Evolutionary conservation across 2,113 vertebrate genomes (phyloP).

Genomic region (Rhinichthys klamathensis): DNA sequence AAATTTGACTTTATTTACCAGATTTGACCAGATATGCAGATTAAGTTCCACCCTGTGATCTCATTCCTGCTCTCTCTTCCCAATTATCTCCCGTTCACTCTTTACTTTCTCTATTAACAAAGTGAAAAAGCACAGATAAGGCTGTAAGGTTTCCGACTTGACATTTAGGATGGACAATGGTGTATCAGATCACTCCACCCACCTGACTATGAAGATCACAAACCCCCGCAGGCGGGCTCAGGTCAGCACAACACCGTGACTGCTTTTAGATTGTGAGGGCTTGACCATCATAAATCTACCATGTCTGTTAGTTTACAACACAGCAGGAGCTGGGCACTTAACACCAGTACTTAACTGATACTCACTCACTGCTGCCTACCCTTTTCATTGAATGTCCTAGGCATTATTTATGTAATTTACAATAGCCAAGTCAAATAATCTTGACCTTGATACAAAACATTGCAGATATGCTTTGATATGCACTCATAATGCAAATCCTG

Average conservation of each 20-base stretch:
- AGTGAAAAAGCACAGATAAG: not conserved
- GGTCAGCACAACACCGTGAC: conserved; percentile 20
- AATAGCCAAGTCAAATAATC: not conserved
- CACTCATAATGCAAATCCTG: not conserved
- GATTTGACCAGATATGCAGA: too few relatives aligned
- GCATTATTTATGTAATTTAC: conserved; percentile 8
- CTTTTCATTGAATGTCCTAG: not conserved
- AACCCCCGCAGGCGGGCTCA: not conserved
- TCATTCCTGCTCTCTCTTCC: not conserved
- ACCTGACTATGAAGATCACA: not conserved
- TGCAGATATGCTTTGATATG: not conserved
- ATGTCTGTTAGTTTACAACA: conserved; percentile 52
- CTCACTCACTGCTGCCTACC: conserved; percentile 15
- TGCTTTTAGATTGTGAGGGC: conserved; percentile 13
- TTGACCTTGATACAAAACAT: conserved; percentile 2
- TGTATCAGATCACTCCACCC: not conserved
- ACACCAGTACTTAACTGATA: conserved; percentile 6
- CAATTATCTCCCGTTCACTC: not conserved
- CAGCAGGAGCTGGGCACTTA: conserved; percentile 17
- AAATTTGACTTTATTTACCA: not conserved
- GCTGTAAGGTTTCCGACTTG: not conserved
- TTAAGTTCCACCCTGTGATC: not conserved
- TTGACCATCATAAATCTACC: conserved; percentile 39
- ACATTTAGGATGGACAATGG: not conserved
- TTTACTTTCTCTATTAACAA: not conserved